Base-by-base conservation (phyloP, 2,888 invertebrate species). In the Agonopterix alstromeriana region DNA sequence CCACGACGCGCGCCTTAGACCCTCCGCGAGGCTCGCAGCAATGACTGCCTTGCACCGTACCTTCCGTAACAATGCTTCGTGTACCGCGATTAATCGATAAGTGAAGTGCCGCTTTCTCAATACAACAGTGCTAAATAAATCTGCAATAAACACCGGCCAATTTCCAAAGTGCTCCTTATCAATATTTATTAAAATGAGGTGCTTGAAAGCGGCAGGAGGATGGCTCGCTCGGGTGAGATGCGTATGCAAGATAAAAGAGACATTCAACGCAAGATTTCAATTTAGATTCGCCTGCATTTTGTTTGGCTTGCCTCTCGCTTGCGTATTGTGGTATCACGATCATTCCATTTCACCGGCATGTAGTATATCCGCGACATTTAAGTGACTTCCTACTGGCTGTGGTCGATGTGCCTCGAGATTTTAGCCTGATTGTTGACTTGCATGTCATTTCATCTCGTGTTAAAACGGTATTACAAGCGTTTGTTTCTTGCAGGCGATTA, bases 201-300 rank as follows among this genome's bases (percentile, higher is more conserved):
- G 87, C 67, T 82, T 88, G 75, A 85, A 81, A 82, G 77, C 79
- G 58, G 86, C 88, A 53, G 81, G 88, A 79, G 87, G 84, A 81
- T 88, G 87, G 88, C 77, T 87, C 60, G 79, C 87, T 63, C 84
- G 88, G 86, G 88, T 88, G 80, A 85, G 87, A 85, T 81, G 63
- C 69, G 66, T 75, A 64, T 67, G 65, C 69, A 61, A 70, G 82
- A 84, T 83, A 79, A 67, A 38, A 67, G 58, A 63, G 67, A 77
- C 77, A 77, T 73, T 74, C 77, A 65, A 65, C 66, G 61, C 67
- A 66, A 82, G 83, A 86, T 85, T 83, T 82, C 77, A 80, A 85
- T 83, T 84, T 78, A 84, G 81, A 85, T 84, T 70, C 66, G 60
- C 53, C 62, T 77, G 74, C 66, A 71, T 76, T 78, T 75, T 76